Conservation (phyloP, 1,140 invertebrate species). For the Drosophila ohnishii region DNA sequence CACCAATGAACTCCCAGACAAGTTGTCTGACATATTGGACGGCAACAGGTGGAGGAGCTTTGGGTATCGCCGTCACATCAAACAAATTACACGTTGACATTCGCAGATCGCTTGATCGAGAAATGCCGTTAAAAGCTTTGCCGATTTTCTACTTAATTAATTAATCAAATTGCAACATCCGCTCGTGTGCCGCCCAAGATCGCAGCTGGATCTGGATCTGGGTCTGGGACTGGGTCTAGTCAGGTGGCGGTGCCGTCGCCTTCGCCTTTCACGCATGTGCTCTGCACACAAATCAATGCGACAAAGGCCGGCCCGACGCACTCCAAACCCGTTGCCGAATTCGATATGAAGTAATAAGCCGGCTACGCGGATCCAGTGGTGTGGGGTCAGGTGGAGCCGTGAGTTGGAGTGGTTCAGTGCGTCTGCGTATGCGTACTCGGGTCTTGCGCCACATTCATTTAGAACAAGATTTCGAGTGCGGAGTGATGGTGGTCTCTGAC, state of each 20-base stretch:
- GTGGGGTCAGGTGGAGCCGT: slow-evolving; percentile 29
- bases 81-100: slow-evolving; percentile 80
- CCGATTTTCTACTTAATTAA: slow-evolving; percentile 76
- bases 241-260: slow-evolving; percentile 43
- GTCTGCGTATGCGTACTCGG: slow-evolving; percentile 23
- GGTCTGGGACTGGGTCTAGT: slow-evolving; percentile 45
- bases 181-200: slow-evolving; percentile 54
- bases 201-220: slow-evolving; percentile 16
- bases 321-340: slow-evolving; percentile 67
- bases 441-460: slow-evolving; percentile 76
- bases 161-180: slow-evolving; percentile 77
- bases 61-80: slow-evolving; percentile 47
- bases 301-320: slow-evolving; percentile 34
- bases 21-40: slow-evolving; percentile 18
- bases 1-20: slow-evolving; percentile 2
- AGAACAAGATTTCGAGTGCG: slow-evolving; percentile 72
- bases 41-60: slow-evolving; percentile 4
- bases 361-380: slow-evolving; percentile 9
- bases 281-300: slow-evolving; percentile 58
- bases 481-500: slow-evolving; percentile 20
- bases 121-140: slow-evolving; percentile 49
- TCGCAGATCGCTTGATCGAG: slow-evolving; percentile 56
- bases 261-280: slow-evolving; percentile 60
- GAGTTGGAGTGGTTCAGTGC: slow-evolving; percentile 4
- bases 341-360: slow-evolving; percentile 74